Base-by-base conservation (phyloP, 2,888 invertebrate genomes). In the Blomia tropicalis region DNA sequence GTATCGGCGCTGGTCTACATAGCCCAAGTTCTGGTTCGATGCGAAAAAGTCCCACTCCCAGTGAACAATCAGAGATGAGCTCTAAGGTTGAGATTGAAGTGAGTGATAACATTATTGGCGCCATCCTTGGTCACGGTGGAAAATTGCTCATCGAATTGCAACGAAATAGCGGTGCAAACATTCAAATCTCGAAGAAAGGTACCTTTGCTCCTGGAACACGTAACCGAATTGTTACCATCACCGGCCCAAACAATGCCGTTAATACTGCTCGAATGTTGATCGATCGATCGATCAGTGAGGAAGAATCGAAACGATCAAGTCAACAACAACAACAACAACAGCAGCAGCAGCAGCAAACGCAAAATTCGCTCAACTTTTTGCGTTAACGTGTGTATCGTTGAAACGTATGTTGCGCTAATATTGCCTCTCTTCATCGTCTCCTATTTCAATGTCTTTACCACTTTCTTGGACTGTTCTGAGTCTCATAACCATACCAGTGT, bases 161-260 rank as follows among this genome's bases (percentile, higher is more conserved):
- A 79, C 89, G 91, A 79, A 82, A 85, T 78, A 91, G 90, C 74
- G 91, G 92, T 76, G 91, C 93, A 77, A 91, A 87, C 79, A 91
- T 95, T 77, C 92, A 93, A 80, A 93, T 95, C 79, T 91, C 91
- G 70, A 93, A 93, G 82, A 93, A 93, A 79, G 92, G 92, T 75
- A 88, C 87, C 73, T 93, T 89, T 80, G 88, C 90, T 72, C 92
- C 93, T 69, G 92, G 92, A 77, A 93, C 92, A 70, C 84, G 91
- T 76, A 92, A 93, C 80, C 85, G 93, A 74, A 88, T 92, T 77
- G 93, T 93, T 70, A 90, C 92, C 76, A 91, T 93, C 78, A 84
- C 86, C 72, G 93, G 93, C 77, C 82, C 83, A 72, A 82, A 83
- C 72, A 83, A 82, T 76, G 85, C 88, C 78, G 90, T 93, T 78